phyloP scores from a whole-genome alignment of 2,888 invertebrate species.

The Rhamnusium bicolor region DNA sequence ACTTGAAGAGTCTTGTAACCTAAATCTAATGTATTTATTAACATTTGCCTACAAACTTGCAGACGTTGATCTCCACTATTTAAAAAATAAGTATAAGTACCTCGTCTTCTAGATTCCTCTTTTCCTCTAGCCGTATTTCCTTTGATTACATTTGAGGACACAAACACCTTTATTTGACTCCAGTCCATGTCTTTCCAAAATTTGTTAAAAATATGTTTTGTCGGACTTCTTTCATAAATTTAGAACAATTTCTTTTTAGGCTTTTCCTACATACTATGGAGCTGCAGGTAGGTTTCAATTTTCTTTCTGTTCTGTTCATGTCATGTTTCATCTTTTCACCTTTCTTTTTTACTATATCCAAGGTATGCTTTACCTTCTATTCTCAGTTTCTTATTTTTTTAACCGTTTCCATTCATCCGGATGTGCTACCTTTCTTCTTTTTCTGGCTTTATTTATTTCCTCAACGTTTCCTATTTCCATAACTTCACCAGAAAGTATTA shows the following conservation, averaged over 20 bases:
- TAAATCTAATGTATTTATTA: conserved; percentile 13
- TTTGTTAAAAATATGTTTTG: conserved; percentile 9
- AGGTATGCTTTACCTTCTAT: conserved; percentile 17
- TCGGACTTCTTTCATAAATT: neutral
- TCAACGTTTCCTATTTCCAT: conserved; percentile 2
- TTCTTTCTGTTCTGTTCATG: conserved; percentile 7
- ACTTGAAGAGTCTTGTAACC: neutral
- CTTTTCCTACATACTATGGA: conserved; percentile 21
- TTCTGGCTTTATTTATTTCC: conserved; percentile 16
- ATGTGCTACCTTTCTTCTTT: conserved; percentile 21
- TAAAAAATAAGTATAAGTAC: conserved; percentile 27
- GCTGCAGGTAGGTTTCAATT: conserved; percentile 14
- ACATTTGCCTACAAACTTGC: conserved; percentile 20
- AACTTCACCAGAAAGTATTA: neutral
- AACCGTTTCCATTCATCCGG: conserved; percentile 7
- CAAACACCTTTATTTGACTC: conserved; percentile 16
- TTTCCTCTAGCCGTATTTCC: conserved; percentile 2
- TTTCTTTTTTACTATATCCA: conserved; percentile 18
- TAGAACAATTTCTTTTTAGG: conserved; percentile 5
- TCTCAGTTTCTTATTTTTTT: conserved; percentile 26
- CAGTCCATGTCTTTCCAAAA: conserved; percentile 17
- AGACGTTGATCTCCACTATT: conserved; percentile 13
- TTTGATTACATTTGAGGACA: conserved; percentile 20
- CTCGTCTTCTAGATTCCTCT: conserved; percentile 13
- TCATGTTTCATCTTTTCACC: conserved; percentile 17